phyloP scores from a whole-genome alignment of 53 echinoderm and acorn worm species.

The Paelopatides confundens region DNA sequence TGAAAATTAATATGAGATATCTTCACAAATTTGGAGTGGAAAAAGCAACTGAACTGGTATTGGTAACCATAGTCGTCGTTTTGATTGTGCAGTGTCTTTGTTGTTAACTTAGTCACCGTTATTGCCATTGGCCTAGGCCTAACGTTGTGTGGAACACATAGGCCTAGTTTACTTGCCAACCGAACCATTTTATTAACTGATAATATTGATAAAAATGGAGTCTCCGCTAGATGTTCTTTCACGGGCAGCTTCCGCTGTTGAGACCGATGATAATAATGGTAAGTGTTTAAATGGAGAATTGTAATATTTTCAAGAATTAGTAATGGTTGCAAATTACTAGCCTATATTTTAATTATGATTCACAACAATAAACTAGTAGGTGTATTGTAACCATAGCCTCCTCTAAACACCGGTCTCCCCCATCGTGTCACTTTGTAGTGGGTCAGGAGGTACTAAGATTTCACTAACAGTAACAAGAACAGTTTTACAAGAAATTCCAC shows the following conservation, averaged over 20 bases:
- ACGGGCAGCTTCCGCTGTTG: slow-evolving; percentile 87
- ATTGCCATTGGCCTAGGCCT: too few species aligned
- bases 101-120: not conserved
- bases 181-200: slow-evolving; percentile 17
- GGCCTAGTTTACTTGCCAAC: slow-evolving; percentile 19
- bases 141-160: not conserved
- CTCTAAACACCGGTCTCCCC: too few species aligned
- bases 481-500: too few species aligned
- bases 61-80: not conserved
- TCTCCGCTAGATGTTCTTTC: slow-evolving; percentile 89
- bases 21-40: not conserved
- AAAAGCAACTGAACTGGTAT: not conserved
- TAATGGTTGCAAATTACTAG: too few species aligned
- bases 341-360: too few species aligned
- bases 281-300: slow-evolving; percentile 28
- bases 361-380: too few species aligned
- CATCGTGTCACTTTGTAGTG: too few species aligned
- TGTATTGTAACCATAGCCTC: too few species aligned
- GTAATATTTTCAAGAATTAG: too few species aligned
- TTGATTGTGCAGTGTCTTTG: not conserved
- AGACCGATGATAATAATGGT: slow-evolving; percentile 77
- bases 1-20: not conserved
- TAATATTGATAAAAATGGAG: slow-evolving; percentile 66
- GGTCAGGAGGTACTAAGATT: too few species aligned
- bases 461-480: too few species aligned